Evolutionary conservation across 2,113 vertebrate species (phyloP).

Genomic region (Rhipidura dahli): DNA sequence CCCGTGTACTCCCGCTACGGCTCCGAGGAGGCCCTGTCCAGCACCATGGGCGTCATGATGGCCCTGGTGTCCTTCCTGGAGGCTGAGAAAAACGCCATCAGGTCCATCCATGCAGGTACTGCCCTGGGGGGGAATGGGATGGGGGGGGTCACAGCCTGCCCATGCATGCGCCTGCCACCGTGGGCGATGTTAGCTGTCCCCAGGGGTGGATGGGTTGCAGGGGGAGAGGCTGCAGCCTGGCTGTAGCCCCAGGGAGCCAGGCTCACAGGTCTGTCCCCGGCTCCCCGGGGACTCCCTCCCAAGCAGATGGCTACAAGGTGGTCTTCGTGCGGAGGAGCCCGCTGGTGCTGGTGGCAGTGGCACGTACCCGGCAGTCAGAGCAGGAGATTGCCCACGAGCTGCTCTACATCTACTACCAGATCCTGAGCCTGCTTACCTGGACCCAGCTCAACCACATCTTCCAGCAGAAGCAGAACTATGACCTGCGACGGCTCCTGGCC

Average conservation of each 20-base stretch:
- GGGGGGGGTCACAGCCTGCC: rapidly evolving
- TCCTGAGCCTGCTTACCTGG: slow-evolving; percentile 92
- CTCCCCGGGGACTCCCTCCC: not conserved
- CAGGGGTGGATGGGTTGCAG: not conserved
- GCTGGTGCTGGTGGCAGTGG: slow-evolving; percentile 92
- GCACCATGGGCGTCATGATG: slow-evolving; percentile 98
- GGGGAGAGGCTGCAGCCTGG: not conserved
- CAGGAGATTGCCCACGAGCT: slow-evolving; percentile 92
- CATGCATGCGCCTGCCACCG: rapidly evolving
- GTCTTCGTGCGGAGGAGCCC: slow-evolving; percentile 93
- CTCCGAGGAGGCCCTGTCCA: slow-evolving; percentile 94
- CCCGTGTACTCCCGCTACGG: slow-evolving; percentile 95
- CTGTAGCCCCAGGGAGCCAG: not conserved
- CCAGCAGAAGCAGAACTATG: slow-evolving; percentile 95
- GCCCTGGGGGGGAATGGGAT: not conserved
- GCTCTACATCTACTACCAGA: slow-evolving; percentile 97
- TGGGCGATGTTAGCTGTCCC: not conserved
- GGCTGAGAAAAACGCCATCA: slow-evolving; percentile 90
- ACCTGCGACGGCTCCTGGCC: slow-evolving; percentile 89
- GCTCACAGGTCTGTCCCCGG: not conserved
- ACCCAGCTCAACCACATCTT: slow-evolving; percentile 96
- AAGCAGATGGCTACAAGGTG: slow-evolving; percentile 91
- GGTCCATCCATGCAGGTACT: slow-evolving; percentile 94
- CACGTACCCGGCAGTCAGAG: slow-evolving; percentile 86
- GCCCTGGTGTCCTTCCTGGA: slow-evolving; percentile 94